Conservation (phyloP, 2,113 vertebrate genomes). For the Helogale parvula region DNA sequence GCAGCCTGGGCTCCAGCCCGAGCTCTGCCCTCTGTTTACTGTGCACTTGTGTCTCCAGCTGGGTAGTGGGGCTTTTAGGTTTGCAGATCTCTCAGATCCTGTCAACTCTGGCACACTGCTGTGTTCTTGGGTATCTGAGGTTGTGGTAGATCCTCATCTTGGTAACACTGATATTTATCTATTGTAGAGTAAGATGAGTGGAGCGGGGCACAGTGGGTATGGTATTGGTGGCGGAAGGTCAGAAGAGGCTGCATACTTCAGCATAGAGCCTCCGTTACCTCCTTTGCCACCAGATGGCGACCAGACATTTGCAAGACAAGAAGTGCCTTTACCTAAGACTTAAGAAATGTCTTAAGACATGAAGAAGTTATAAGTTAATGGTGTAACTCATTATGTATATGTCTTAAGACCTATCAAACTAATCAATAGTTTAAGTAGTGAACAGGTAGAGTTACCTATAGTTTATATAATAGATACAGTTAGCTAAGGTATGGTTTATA, state of each 20-base stretch:
- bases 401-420: neutral
- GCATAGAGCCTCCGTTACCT: neutral
- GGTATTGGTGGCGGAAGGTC: neutral
- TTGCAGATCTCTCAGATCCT: neutral
- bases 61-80: neutral
- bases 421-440: neutral
- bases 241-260: neutral
- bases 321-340: neutral
- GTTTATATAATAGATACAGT: neutral
- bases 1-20: neutral
- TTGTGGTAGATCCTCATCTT: neutral
- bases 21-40: neutral
- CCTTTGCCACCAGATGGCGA: constrained; percentile 51
- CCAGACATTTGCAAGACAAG: neutral
- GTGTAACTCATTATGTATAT: neutral
- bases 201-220: neutral
- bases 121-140: neutral
- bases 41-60: neutral
- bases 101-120: neutral
- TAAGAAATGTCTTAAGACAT: neutral
- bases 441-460: neutral
- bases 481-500: neutral
- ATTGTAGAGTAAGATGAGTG: neutral
- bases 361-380: constrained; percentile 15
- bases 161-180: neutral